These are phyloP conservation scores for Myioborus miniatus DNA, from an alignment of 2,797 vertebrate genomes.

Conservation along the genomic window DNA sequence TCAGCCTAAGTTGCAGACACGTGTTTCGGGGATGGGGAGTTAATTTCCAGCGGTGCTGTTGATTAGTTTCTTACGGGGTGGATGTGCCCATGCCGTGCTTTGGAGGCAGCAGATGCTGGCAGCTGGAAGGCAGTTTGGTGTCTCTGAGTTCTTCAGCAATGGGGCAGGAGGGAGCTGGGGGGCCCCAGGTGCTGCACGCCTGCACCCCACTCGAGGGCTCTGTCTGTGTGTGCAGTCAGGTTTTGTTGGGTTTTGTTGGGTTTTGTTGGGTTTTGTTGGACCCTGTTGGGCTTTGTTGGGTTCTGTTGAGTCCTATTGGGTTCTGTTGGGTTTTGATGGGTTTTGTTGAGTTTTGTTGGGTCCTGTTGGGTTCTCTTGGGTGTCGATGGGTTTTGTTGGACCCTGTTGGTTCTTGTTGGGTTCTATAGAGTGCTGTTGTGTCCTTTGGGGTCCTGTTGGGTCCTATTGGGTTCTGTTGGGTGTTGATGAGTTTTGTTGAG, in stretches of 20 bases:
- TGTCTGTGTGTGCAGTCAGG: accelerated
- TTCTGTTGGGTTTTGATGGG: accelerated
- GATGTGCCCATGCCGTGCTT: background rate
- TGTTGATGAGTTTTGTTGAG: background rate
- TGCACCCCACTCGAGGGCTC: accelerated
- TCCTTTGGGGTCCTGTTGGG: no score
- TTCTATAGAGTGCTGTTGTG: background rate
- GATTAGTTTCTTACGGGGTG: background rate
- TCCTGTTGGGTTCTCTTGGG: background rate
- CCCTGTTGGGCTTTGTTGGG: no score
- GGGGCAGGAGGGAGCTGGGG: background rate
- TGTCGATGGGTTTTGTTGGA: no score
- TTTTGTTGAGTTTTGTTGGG: accelerated
- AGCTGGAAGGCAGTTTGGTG: slow-evolving; percentile 24
- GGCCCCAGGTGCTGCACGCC: accelerated
- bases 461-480: no score
- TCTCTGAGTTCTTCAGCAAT: background rate
- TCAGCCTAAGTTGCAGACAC: background rate
- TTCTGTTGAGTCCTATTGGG: background rate
- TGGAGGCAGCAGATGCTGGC: slow-evolving; percentile 29
- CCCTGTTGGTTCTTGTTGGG: background rate
- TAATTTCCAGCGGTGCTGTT: background rate
- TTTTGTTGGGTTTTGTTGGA: no score
- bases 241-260: background rate
- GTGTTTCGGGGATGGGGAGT: background rate